These are phyloP conservation scores for Cisticola juncidis DNA, from an alignment of 2,113 vertebrate genomes.

Conservation along the genomic window DNA sequence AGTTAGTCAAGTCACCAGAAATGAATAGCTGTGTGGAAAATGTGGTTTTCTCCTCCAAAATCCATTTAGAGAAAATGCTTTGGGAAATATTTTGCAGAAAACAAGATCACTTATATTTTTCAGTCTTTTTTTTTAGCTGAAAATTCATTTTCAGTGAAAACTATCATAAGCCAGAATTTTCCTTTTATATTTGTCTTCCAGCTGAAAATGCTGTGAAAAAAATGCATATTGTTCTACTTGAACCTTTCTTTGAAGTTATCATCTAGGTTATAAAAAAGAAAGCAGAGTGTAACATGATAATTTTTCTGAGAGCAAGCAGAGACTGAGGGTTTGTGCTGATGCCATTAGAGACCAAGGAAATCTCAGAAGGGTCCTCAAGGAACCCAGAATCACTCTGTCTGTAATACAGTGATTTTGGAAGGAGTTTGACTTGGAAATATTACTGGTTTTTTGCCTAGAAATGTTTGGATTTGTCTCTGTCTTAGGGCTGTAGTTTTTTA, in stretches of 20 bases:
- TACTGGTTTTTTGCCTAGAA: neutral
- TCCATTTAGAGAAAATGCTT: neutral
- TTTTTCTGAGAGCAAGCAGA: neutral
- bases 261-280: neutral
- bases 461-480: neutral
- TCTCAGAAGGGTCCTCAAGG: neutral
- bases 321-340: neutral
- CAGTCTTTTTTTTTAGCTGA: neutral
- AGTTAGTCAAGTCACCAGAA: neutral
- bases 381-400: neutral
- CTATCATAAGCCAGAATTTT: neutral
- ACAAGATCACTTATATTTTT: neutral
- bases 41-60: neutral
- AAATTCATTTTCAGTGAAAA: neutral
- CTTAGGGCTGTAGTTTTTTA: neutral
- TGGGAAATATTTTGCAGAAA: neutral
- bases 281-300: neutral
- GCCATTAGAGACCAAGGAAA: neutral
- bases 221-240: neutral
- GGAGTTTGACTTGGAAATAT: neutral
- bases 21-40: neutral
- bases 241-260: neutral
- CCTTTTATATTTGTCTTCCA: neutral
- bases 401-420: neutral
- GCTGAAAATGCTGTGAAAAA: neutral